Evolutionary conservation across 2,113 vertebrate genomes (phyloP), one percentile per base, ranked within the genome.

Genomic region (Vulpes ferrilata): DNA sequence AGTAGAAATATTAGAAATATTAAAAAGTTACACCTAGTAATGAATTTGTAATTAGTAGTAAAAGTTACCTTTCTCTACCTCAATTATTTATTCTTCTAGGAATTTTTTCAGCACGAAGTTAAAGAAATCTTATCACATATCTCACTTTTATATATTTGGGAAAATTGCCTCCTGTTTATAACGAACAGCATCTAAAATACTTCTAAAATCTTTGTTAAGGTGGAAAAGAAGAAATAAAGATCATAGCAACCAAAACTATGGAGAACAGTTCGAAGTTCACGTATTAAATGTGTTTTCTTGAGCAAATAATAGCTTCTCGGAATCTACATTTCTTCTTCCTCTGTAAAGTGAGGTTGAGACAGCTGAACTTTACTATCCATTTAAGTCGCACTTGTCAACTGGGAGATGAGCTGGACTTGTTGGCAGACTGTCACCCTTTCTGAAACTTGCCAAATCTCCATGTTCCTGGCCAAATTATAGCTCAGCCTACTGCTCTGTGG

Each of bases 41-140:
- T 62, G 17, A 69, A 97, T 91, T 88, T 93, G 17, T 55, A 91
- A 25, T 80, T 79, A 38, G 5, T 35, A 27, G 64, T 81, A 96
- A 71, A 95, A 93, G 15, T 60, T 9, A 57, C 83, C 25, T 74
- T 96, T 83, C 48, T 92, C 35, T 92, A 65, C 4, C 79, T 97
- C 48, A 82, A 11, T 67, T 89, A 86, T 60, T 80, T 87, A 82
- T 71, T 86, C 22, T 83, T 79, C 16, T 89, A 57, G 81, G 90
- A 35, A 74, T 76, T 81, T 88, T 64, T 87, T 94, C n/a, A 92
- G 23, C 25, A 95, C 93, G 43, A 94, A 90, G 27, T 11, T 76
- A 90, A 7, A 64, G 48, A 92, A 79, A 48, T 69, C 23, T 16
- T 79, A 48, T 60, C 90, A 55, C 43, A 65, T 67, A 73, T 82